Base-by-base conservation (phyloP, 2,797 vertebrate genomes). In the Telmatherina bonti region DNA sequence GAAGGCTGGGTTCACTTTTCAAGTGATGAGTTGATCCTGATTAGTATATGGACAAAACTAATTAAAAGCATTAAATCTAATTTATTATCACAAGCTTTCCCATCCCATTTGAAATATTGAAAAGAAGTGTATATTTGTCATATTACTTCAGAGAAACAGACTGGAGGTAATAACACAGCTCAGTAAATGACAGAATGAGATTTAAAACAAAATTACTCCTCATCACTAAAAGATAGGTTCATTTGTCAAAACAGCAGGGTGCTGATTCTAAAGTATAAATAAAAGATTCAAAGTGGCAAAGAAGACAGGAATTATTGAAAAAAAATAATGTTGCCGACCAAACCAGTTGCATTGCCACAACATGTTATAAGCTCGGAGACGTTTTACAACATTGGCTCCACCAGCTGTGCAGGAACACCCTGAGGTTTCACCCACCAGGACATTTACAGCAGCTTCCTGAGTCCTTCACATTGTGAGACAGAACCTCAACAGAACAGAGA, bases 161-260 rank as follows among this genome's bases (percentile, higher is more conserved):
- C n/a, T 24, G 41, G 30, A 61, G 31, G 38, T 59, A 29, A 35
- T 53, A 47, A 70, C 12, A 43, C 31, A 57, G 11, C 43, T 29
- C 27, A 72, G n/a, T 68, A 22, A 76, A 36, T 16, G 62, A 72
- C 68, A 15, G 49, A 72, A 64, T 38, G 1, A 81, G 78, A 73
- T 56, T 24, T 43, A 63, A 72, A 20, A 56, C 26, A 63, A 71
- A 76, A 73, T 51, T 66, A 29, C 20, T 75, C 70, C 81, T 71
- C 29, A 71, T 76, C 61, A 53, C 60, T 67, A 82, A 79, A 33
- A 15, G 54, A 72, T 22, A 67, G 53, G 51, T 54, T 80, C 20
- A 51, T 83, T 82, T 81, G 67, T 85, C 64, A 72, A 33, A 81
- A 73, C 73, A 72, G 61, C 33, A 47, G 81, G 81, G 65, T 59